phyloP scores from a whole-genome alignment of 1,140 invertebrate genomes.

The Drosophila tristis region DNA sequence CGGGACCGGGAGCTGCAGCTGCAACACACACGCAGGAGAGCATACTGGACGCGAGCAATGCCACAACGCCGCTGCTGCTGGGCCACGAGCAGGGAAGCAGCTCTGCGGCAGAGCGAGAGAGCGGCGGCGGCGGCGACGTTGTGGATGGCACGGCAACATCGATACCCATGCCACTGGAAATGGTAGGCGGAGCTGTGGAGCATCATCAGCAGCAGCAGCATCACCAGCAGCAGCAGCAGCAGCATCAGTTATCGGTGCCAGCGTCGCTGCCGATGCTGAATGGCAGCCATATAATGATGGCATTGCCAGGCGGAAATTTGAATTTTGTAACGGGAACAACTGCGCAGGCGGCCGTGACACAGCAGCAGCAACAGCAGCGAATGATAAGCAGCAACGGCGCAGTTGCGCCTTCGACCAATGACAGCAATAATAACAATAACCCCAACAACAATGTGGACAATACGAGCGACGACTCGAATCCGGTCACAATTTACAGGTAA shows the following conservation, averaged over 20 bases:
- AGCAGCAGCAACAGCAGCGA: conserved; percentile 20
- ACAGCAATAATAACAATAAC: conserved; percentile 84
- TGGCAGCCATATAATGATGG: conserved; percentile 51
- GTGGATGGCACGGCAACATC: conserved; percentile 23
- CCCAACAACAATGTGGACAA: conserved; percentile 90
- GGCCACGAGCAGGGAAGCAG: conserved; percentile 52
- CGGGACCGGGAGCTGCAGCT: background rate
- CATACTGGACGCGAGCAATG: conserved; percentile 46
- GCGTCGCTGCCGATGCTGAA: conserved; percentile 39
- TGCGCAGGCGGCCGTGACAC: conserved; percentile 14
- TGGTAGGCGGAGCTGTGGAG: conserved; percentile 14
- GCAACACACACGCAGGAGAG: conserved; percentile 38
- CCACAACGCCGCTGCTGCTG: conserved; percentile 64
- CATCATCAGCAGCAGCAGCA: conserved; percentile 4
- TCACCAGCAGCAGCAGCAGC: conserved; percentile 3
- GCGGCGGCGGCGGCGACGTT: conserved; percentile 7
- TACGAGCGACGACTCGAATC: conserved; percentile 91
- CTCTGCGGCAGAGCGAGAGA: conserved; percentile 2
- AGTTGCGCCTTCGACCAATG: conserved; percentile 80
- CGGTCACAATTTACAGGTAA: conserved; percentile 93
- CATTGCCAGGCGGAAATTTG: conserved; percentile 54
- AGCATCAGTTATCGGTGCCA: conserved; percentile 3
- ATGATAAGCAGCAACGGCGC: conserved; percentile 32
- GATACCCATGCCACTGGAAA: conserved; percentile 25
- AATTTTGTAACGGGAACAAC: conserved; percentile 66